Percentiles rank a stretch among this genome's conserved stretches.
Conservation (phyloP, 1,140 invertebrate genomes). For the Drosophila gunungcola region DNA sequence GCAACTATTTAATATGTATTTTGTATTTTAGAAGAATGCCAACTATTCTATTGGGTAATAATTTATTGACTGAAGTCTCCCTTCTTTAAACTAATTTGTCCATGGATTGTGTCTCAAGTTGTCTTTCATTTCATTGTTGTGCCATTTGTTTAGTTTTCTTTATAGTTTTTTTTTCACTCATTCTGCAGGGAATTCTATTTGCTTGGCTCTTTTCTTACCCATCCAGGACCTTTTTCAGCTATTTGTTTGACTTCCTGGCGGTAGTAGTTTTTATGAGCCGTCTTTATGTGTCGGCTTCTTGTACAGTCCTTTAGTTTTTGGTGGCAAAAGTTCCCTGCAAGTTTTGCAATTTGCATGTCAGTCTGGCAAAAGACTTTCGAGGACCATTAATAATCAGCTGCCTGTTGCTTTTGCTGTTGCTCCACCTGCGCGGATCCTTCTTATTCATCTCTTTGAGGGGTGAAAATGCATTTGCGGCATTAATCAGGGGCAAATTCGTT, state of each 20-base stretch:
- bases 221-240: neutral
- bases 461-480: constrained; percentile 60
- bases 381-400: constrained; percentile 48
- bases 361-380: constrained; percentile 21
- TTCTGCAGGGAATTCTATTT: constrained; percentile 38
- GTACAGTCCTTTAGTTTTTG: constrained; percentile 16
- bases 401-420: constrained; percentile 51
- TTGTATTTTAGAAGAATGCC: too few species aligned
- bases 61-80: neutral
- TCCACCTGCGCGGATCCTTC: constrained; percentile 9
- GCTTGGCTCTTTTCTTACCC: constrained; percentile 13
- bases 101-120: neutral
- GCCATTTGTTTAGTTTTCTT: constrained; percentile 49
- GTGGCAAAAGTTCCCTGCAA: constrained; percentile 35
- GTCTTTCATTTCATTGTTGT: constrained; percentile 21
- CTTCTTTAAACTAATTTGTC: neutral
- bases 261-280: constrained; percentile 31
- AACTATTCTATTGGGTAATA: neutral
- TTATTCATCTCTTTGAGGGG: constrained; percentile 18
- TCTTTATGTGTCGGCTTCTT: constrained; percentile 35
- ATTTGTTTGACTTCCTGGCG: constrained; percentile 26
- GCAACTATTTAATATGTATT: too few species aligned
- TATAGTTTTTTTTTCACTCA: constrained; percentile 22
- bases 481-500: constrained; percentile 71
- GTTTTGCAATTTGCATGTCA: constrained; percentile 56